A percentile compares a stretch with the other conserved stretches of the same genome.
Conservation (phyloP, 2,888 invertebrate genomes). For the Amitus sp. region DNA sequence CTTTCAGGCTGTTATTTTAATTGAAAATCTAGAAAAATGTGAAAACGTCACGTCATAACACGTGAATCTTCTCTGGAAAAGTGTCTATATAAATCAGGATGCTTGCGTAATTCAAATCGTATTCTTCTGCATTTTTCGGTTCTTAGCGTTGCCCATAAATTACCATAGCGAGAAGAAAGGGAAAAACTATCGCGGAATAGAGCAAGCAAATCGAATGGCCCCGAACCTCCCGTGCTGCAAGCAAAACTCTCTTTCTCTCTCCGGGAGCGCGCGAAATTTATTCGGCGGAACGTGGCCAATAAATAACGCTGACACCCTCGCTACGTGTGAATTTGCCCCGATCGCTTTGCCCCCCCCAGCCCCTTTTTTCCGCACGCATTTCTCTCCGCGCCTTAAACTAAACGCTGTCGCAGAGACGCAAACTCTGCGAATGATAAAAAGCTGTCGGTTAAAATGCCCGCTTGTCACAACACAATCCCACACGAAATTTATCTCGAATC, state of each 20-base stretch:
- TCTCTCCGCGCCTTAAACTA: constrained; percentile 41
- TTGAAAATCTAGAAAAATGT: constrained; percentile 1
- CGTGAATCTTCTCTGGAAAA: constrained; percentile 13
- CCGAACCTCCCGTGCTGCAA: constrained; percentile 25
- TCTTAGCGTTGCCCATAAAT: constrained; percentile 41
- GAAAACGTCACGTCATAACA: constrained; percentile 1
- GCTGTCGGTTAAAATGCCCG: constrained; percentile 45
- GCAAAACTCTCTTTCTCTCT: constrained; percentile 19
- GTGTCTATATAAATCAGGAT: constrained; percentile 35
- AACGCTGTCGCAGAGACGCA: constrained; percentile 35
- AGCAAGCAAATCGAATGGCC: constrained; percentile 41
- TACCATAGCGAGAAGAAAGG: constrained; percentile 32
- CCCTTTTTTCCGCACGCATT: constrained; percentile 33
- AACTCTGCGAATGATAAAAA: constrained; percentile 44
- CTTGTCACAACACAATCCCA: no score
- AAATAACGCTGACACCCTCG: constrained; percentile 43
- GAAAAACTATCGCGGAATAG: constrained; percentile 40
- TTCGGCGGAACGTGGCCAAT: constrained; percentile 43
- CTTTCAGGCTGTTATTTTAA: not conserved
- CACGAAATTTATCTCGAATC: no score
- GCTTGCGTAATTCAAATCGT: constrained; percentile 38
- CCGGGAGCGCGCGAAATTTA: constrained; percentile 38
- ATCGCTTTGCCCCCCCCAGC: constrained; percentile 23
- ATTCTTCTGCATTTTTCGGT: constrained; percentile 37
- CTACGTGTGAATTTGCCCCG: constrained; percentile 43